Percentiles rank a stretch among this genome's conserved stretches.
Conservation (phyloP, 1,140 invertebrate species). For the Varroa destructor region DNA sequence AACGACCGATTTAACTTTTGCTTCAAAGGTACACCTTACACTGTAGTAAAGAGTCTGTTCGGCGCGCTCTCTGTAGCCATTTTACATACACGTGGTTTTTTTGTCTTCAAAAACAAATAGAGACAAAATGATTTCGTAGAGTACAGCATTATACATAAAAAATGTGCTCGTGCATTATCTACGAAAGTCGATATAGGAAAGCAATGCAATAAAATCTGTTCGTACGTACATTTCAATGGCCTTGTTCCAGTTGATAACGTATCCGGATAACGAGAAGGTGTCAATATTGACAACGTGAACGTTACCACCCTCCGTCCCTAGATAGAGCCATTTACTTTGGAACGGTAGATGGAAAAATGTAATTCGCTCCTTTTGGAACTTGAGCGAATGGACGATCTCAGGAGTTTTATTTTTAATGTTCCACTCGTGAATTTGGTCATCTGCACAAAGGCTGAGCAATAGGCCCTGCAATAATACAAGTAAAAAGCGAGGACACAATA, state of each 20-base stretch:
- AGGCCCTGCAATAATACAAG: conserved; percentile 1
- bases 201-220: too few species aligned
- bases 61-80: too few species aligned
- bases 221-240: conserved; percentile 94
- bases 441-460: conserved; percentile 13
- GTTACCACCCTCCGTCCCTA: conserved; percentile 94
- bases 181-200: too few species aligned
- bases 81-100: too few species aligned
- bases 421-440: conserved; percentile 29
- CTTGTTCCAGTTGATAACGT: conserved; percentile 99
- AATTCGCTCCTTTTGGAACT: conserved; percentile 90
- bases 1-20: too few species aligned
- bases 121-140: too few species aligned
- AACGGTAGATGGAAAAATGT: conserved; percentile 59
- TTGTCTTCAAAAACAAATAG: too few species aligned
- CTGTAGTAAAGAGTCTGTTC: too few species aligned
- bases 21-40: too few species aligned
- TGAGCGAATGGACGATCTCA: conserved; percentile 83
- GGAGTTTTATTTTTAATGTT: conserved; percentile 45
- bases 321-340: conserved; percentile 95
- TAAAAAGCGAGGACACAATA: too few species aligned
- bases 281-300: conserved; percentile 94
- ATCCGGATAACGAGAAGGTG: conserved; percentile 85
- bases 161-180: too few species aligned
- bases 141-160: too few species aligned